These are phyloP conservation scores for Aeoliscus strigatus DNA, from an alignment of 2,797 vertebrate species.

Conservation along the genomic window DNA sequence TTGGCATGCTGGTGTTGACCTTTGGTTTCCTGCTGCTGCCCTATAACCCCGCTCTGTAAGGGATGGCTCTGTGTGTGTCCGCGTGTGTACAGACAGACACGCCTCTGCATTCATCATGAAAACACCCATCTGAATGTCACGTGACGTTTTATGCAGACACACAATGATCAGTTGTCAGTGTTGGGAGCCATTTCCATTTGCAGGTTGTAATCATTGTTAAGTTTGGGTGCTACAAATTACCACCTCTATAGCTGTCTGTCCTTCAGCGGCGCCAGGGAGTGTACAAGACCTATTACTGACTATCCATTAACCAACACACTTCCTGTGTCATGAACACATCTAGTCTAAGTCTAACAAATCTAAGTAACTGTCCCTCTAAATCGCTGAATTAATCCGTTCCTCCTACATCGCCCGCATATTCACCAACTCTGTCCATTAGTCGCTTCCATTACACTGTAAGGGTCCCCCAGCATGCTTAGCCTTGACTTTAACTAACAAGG, in stretches of 20 bases:
- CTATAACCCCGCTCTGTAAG: neutral
- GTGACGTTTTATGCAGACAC: no score
- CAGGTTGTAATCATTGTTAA: neutral
- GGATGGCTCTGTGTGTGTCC: slow-evolving; percentile 3
- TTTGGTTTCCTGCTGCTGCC: slow-evolving; percentile 19
- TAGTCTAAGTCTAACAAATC: slow-evolving; percentile 43
- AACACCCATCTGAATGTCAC: no score
- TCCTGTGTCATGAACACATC: slow-evolving; percentile 45
- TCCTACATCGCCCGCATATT: slow-evolving; percentile 36
- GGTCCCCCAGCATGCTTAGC: slow-evolving; percentile 53
- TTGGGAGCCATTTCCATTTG: no score
- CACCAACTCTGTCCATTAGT: slow-evolving; percentile 56
- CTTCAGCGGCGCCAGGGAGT: slow-evolving; percentile 22
- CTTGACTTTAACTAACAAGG: slow-evolving; percentile 64
- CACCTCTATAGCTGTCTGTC: slow-evolving; percentile 7
- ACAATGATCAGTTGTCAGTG: no score
- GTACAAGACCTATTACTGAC: slow-evolving; percentile 39
- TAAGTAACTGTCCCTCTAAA: slow-evolving; percentile 39
- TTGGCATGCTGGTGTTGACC: slow-evolving; percentile 19
- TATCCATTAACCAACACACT: slow-evolving; percentile 40
- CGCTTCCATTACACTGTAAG: slow-evolving; percentile 45
- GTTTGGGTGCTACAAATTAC: neutral
- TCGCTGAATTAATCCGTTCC: slow-evolving; percentile 51
- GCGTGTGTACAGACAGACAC: neutral
- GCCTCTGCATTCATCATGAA: neutral